Evolutionary conservation across 2,797 vertebrate genomes (phyloP).

Genomic region (Scolopax rusticola): DNA sequence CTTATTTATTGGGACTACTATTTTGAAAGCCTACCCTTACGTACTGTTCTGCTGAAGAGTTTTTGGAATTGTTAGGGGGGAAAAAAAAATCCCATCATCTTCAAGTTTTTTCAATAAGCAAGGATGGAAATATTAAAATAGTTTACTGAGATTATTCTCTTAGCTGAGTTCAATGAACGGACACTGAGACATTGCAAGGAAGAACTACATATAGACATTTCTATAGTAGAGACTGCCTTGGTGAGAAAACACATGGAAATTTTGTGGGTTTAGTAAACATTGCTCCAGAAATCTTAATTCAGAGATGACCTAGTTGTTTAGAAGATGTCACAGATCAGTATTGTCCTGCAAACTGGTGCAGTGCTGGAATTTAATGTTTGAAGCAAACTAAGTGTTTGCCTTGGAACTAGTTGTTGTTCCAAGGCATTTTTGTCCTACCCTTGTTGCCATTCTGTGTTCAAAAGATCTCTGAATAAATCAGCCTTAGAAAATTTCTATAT

Average conservation of each 20-base stretch:
- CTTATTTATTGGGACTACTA: not conserved
- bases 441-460: not conserved
- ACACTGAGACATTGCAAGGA: not conserved
- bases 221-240: not conserved
- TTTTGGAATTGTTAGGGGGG: not conserved
- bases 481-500: not conserved
- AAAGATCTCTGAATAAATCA: constrained; percentile 5
- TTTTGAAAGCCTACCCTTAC: not conserved
- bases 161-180: not conserved
- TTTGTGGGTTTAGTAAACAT: not conserved
- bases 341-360: not conserved
- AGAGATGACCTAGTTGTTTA: not conserved
- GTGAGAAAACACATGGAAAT: not conserved
- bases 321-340: not conserved
- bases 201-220: not conserved
- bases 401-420: not conserved
- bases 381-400: not conserved
- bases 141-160: not conserved
- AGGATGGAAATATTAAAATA: not conserved
- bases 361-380: not conserved
- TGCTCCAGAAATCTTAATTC: not conserved
- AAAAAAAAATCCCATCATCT: not conserved
- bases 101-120: not conserved
- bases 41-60: not conserved
- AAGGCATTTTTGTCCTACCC: no score